Percentiles rank a stretch among this genome's conserved stretches.
These are phyloP conservation scores for Procavia capensis DNA, from an alignment of 2,113 vertebrate genomes.

Conservation along the genomic window DNA sequence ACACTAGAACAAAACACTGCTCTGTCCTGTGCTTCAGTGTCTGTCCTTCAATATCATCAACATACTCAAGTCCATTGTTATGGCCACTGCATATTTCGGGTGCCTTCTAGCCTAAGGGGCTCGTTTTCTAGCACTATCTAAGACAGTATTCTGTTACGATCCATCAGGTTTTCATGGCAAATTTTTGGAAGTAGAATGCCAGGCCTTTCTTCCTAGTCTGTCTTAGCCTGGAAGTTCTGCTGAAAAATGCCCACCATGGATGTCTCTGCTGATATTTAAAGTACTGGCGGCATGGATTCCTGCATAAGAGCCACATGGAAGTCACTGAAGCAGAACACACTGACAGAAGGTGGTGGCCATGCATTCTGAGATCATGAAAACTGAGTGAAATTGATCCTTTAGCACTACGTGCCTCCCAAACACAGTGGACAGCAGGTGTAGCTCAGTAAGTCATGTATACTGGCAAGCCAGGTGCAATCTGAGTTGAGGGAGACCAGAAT, in stretches of 20 bases:
- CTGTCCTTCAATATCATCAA: neutral
- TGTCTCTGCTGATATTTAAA: neutral
- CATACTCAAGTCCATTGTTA: neutral
- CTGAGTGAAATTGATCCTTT: slow-evolving; percentile 77
- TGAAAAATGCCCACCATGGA: neutral
- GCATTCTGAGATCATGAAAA: slow-evolving; percentile 72
- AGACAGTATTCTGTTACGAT: neutral
- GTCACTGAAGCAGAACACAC: neutral
- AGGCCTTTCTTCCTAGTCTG: neutral
- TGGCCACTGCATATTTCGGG: neutral
- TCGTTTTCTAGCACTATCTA: neutral
- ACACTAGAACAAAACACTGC: no score
- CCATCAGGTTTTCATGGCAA: neutral
- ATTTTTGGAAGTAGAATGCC: neutral
- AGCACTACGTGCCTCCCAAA: slow-evolving; percentile 81
- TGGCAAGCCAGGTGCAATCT: slow-evolving; percentile 74
- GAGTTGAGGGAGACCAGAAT: slow-evolving; percentile 79
- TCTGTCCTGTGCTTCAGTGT: neutral
- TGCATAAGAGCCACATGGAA: neutral
- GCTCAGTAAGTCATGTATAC: slow-evolving; percentile 78
- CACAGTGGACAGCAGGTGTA: slow-evolving; percentile 76
- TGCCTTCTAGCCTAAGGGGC: neutral
- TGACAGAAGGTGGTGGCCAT: slow-evolving; percentile 55
- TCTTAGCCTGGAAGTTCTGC: neutral
- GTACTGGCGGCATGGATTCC: neutral